Evolutionary conservation across 2,797 vertebrate genomes (phyloP), one percentile per base, ranked within the genome.

Genomic region (Austrolebias charrua): DNA sequence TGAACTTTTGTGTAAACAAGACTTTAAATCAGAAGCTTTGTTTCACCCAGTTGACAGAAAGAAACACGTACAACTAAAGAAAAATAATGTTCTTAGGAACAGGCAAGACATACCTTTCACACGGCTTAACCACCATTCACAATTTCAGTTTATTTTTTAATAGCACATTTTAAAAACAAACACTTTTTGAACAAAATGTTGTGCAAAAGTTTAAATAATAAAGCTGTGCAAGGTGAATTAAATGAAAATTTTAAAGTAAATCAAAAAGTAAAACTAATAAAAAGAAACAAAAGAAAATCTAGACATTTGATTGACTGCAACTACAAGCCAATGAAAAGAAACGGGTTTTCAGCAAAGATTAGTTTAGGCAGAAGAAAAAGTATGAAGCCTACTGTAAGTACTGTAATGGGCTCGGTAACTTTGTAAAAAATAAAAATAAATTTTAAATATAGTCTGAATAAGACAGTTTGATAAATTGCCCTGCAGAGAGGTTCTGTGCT

Each of bases 381-480:
- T 66, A 51, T 45, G 44, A 58, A 24, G 10, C 11, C n/a, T n/a
- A n/a, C n/a, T n/a, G n/a, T n/a, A n/a, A n/a, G n/a, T n/a, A n/a
- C n/a, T n/a, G n/a, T n/a, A n/a, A 40, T 3, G 11, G 38, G 10
- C 38, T 38, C 35, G 10, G 35, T 1, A 40, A 55, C 31, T 56
- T 60, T 68, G 74, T 57, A 64, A 35, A n/a, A 19, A 48, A 54
- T 57, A 64, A 35, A n/a, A 19, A 48, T 51, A 73, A 54, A 11
- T 40, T 40, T 40, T 13, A 47, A 71, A 14, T 60, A 19, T 16
- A 11, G 15, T 15, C 20, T 56, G 20, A 44, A 29, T 44, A 44
- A 56, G 55, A 57, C 5, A 2, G 6, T 58, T 58, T 9, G 28
- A 58, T 58, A 31, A 58, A 46, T 16, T 47, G 60, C 61, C 67